Evolutionary conservation across 1,140 invertebrate species (phyloP).

Genomic region (Sitophilus oryzae): DNA sequence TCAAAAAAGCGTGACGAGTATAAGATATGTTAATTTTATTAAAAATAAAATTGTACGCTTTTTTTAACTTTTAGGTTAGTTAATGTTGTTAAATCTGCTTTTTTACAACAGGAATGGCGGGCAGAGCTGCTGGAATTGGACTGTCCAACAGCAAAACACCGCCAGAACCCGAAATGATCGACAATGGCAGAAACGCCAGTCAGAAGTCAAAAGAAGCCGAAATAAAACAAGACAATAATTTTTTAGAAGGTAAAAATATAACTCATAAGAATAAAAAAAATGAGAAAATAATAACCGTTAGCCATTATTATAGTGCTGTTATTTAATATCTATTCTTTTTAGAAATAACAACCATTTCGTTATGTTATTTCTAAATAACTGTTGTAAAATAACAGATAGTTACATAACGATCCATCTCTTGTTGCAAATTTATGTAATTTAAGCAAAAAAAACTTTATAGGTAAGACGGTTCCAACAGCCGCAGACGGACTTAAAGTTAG

Average conservation of each 20-base stretch:
- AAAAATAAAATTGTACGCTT: too few relatives aligned
- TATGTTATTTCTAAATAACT: too few relatives aligned
- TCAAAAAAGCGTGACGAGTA: too few relatives aligned
- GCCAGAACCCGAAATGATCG: slow-evolving; percentile 34
- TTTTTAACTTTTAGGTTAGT: too few relatives aligned
- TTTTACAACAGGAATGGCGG: slow-evolving; percentile 85
- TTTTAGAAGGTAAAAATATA: slow-evolving; percentile 2
- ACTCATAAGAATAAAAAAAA: too few relatives aligned
- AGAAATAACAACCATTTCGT: background rate
- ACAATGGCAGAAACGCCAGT: slow-evolving; percentile 1
- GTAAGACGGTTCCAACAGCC: slow-evolving; percentile 5
- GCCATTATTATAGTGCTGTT: background rate
- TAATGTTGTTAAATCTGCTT: too few relatives aligned
- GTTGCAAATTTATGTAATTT: background rate
- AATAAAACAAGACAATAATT: slow-evolving; percentile 13
- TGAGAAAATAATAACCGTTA: too few relatives aligned
- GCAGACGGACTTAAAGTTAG: slow-evolving; percentile 23
- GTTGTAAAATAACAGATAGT: background rate
- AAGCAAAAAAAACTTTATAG: slow-evolving; percentile 4
- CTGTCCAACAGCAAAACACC: slow-evolving; percentile 72
- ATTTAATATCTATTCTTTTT: background rate
- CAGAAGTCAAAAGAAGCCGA: slow-evolving; percentile 9
- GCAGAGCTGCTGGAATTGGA: slow-evolving; percentile 77
- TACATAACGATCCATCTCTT: background rate
- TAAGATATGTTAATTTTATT: too few relatives aligned